Evolutionary conservation across 2,113 vertebrate species (phyloP), one percentile per base, ranked within the genome.

Genomic region (Megaceryle torquata): DNA sequence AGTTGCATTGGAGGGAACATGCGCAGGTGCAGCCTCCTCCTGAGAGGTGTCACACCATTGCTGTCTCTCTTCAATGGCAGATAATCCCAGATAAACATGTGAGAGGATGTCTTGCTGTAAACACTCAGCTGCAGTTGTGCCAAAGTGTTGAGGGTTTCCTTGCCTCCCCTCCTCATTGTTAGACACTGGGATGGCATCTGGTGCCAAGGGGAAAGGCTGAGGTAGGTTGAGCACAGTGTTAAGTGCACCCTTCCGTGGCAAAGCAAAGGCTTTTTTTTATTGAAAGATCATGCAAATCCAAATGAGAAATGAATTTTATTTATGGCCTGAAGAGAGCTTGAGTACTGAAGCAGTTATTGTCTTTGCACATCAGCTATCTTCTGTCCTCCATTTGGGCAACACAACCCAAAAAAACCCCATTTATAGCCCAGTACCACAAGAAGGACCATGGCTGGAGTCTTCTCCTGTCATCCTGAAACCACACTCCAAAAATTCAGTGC

Each of bases 91-190:
- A 9, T 31, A 20, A 20, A 11, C 15, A 4, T 22, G 14, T 11
- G 17, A 54, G 21, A 54, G 21, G 17, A 11, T 35, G n/a, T 48
- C 39, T 53, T 53, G 53, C 3, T 13, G 13, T 46, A 53, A 12
- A 19, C 31, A 6, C 16, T n/a, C 1, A 0, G 4, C 3, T 54
- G 37, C 25, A 18, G n/a, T 22, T 2, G 0, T 64, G 46, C 61
- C 3, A 0, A 67, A 41, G 20, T 5, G 7, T 31, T 48, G 29
- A 35, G 46, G 25, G 22, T 86, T 80, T 60, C 25, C n/a, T 46
- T 48, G 14, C 54, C 39, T 81, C 9, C 13, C 6, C 6, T 60
- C 28, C 33, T 65, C 22, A 11, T 16, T 0, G 1, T 13, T 4
- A 21, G 17, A 25, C 9, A 3, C 35, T 37, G 57, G 9, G 50